Percentiles rank a stretch among this genome's conserved stretches.
phyloP scores from a whole-genome alignment of 2,113 vertebrate genomes.

The Himantopus leucocephalus region DNA sequence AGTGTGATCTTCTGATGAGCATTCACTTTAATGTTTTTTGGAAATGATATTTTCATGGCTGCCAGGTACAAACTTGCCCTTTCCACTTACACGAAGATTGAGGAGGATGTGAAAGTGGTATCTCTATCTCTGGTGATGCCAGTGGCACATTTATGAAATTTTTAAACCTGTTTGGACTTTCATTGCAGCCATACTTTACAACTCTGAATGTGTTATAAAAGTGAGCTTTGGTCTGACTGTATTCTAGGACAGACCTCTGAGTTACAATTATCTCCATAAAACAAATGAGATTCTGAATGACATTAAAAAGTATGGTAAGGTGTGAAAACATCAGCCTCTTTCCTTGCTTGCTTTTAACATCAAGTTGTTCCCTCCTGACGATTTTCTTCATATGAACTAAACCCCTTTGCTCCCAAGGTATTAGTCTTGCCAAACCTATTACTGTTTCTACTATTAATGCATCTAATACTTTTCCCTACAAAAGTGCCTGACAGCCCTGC shows the following conservation, averaged over 20 bases:
- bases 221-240: neutral
- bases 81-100: neutral
- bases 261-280: neutral
- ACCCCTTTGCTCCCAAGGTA: neutral
- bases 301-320: neutral
- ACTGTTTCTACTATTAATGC: neutral
- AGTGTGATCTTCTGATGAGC: neutral
- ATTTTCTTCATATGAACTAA: neutral
- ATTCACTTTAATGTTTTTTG: neutral
- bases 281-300: neutral
- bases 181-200: neutral
- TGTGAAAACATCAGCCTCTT: neutral
- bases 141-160: neutral
- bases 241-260: neutral
- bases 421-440: neutral
- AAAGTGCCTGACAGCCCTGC: neutral
- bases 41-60: neutral
- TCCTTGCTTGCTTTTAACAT: neutral
- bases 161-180: neutral
- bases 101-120: neutral
- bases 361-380: neutral
- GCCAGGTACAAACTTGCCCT: neutral
- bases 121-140: neutral
- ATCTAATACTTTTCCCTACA: neutral
- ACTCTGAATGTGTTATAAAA: neutral